Evolutionary conservation across 2,797 vertebrate genomes (phyloP).

Genomic region (Botia kubotai): DNA sequence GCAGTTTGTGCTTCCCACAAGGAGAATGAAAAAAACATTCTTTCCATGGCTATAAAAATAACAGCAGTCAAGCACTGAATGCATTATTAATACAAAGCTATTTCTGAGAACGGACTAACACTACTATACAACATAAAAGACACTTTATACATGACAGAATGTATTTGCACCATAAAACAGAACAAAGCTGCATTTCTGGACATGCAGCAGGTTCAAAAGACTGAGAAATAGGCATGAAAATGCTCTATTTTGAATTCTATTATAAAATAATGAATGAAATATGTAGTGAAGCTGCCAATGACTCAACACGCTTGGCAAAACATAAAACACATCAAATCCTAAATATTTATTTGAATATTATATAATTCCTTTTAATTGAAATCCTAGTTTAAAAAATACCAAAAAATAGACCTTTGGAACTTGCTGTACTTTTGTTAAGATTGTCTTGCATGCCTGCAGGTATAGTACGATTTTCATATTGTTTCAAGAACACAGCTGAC

Average conservation of each 20-base stretch:
- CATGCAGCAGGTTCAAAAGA: background rate
- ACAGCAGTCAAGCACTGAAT: slow-evolving; percentile 33
- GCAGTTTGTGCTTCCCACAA: slow-evolving; percentile 6
- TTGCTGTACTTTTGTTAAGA: background rate
- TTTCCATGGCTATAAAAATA: slow-evolving; percentile 39
- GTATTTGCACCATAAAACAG: slow-evolving; percentile 3
- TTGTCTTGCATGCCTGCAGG: background rate
- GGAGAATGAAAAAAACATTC: slow-evolving; percentile 18
- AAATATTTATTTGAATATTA: too few species aligned
- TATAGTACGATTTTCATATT: background rate
- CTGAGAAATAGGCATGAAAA: too few species aligned
- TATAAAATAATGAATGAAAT: too few species aligned
- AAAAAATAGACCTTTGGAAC: background rate
- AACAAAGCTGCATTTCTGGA: background rate
- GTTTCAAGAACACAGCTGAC: background rate
- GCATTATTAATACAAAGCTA: slow-evolving; percentile 45
- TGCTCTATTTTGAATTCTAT: too few species aligned
- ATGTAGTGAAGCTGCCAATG: too few species aligned
- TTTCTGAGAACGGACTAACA: slow-evolving; percentile 8
- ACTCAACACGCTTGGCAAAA: too few species aligned
- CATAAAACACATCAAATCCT: too few species aligned
- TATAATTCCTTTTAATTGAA: background rate
- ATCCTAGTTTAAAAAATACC: background rate
- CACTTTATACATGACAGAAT: slow-evolving; percentile 52
- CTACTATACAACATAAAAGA: slow-evolving; percentile 41